phyloP scores from a whole-genome alignment of 2,888 invertebrate species.

The Thymelicus lineola region DNA sequence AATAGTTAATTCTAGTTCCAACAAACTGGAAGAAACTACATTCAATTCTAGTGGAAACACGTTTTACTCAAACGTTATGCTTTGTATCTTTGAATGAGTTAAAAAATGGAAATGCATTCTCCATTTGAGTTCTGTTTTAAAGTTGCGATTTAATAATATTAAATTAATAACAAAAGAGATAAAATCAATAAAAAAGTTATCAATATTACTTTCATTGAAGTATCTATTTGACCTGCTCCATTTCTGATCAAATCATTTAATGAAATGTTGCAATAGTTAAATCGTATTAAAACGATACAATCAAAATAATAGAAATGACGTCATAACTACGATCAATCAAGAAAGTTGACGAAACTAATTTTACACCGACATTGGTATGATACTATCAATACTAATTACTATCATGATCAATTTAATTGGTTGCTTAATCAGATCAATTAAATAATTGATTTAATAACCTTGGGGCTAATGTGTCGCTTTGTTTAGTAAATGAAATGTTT shows the following conservation, averaged over 20 bases:
- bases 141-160: no score
- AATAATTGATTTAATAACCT: conserved; percentile 18
- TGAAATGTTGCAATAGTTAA: neutral
- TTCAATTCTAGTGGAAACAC: no score
- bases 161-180: no score
- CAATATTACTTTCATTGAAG: no score
- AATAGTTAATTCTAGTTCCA: no score
- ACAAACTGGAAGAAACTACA: no score
- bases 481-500: conserved; percentile 9
- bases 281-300: neutral
- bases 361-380: neutral
- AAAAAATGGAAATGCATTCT: no score
- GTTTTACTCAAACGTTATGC: no score
- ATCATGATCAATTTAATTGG: conserved; percentile 17
- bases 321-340: neutral
- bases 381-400: neutral
- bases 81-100: no score
- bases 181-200: no score
- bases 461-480: conserved; percentile 11
- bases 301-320: conserved; percentile 10
- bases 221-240: no score
- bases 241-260: neutral
- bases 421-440: conserved; percentile 22
- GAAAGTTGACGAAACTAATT: conserved; percentile 17
- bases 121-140: no score